Evolutionary conservation across 2,797 vertebrate genomes (phyloP), one percentile per base, ranked within the genome.

Genomic region (Myripristis jacobus): DNA sequence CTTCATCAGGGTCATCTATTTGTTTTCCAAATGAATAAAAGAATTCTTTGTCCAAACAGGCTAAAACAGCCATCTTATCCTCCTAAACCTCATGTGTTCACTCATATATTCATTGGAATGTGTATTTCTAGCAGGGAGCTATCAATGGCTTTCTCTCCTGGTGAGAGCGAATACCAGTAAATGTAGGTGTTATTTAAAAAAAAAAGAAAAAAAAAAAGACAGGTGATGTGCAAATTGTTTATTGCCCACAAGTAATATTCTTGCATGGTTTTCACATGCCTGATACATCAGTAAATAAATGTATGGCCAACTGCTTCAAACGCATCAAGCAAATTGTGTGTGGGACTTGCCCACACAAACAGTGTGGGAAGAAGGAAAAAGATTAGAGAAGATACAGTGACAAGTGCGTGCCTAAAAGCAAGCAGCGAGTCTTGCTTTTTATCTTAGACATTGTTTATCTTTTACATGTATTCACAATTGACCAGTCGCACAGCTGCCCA

Each of bases 311-410:
- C 53, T 19, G 9, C 29, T 34, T 55, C 9, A 36, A 54, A 21
- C 6, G n/a, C 3, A 21, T 21, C 31, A 36, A 55, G 6, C 24
- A 53, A 25, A 29, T 6, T 11, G 16, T 55, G 53, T 55, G 53
- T 13, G 22, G 21, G 50, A 25, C 21, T 24, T 52, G 50, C 53
- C 53, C 18, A 55, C 31, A 34, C 53, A 55, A 55, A 55, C 25
- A 19, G 18, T 13, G 53, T 55, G 53, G 53, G 53, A 7, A 11
- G 29, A 18, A 34, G 27, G 15, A 55, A 55, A 10, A 29, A 31
- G 8, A 31, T 29, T 22, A 55, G 16, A 25, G 13, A 8, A 55
- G 25, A 55, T 55, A 24, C 24, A 24, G 22, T 27, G 18, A 46
- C 44, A 12, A 12, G 52, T 29, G 16, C 7, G 52, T 31, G 27